Evolutionary conservation across 2,888 invertebrate species (phyloP).

Genomic region (Dioctria rufipes): DNA sequence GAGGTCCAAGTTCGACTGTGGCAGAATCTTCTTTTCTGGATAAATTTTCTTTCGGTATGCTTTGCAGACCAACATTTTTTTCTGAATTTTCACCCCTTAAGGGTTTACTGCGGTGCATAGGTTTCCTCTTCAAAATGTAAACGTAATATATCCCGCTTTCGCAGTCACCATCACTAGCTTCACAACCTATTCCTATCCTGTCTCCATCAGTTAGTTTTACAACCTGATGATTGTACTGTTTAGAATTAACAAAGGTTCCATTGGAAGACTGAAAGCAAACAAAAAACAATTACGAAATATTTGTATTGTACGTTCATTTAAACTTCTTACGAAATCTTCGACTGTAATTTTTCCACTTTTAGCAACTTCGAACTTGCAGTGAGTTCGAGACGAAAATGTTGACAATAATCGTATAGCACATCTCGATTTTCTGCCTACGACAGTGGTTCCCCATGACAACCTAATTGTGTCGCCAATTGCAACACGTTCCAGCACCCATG

Average conservation of each 20-base stretch:
- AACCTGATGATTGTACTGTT: neutral
- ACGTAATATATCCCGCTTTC: neutral
- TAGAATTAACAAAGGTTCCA: constrained; percentile 65
- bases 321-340: constrained; percentile 22
- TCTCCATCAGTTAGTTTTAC: constrained; percentile 38
- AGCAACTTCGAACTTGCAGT: constrained; percentile 63
- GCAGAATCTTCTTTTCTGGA: too few species aligned
- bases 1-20: too few species aligned
- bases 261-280: constrained; percentile 64
- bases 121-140: neutral
- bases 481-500: constrained; percentile 62
- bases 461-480: constrained; percentile 60
- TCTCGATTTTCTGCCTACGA: constrained; percentile 63
- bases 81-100: neutral
- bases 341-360: neutral
- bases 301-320: neutral
- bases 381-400: constrained; percentile 64
- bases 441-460: constrained; percentile 62
- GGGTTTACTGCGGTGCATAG: neutral
- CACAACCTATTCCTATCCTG: constrained; percentile 58
- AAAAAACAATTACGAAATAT: constrained; percentile 52
- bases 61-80: neutral
- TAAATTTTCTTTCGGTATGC: neutral
- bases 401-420: constrained; percentile 59
- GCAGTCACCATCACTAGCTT: constrained; percentile 16